Base-by-base conservation (phyloP, 2,113 vertebrate species). In the Lampris megalopsis region DNA sequence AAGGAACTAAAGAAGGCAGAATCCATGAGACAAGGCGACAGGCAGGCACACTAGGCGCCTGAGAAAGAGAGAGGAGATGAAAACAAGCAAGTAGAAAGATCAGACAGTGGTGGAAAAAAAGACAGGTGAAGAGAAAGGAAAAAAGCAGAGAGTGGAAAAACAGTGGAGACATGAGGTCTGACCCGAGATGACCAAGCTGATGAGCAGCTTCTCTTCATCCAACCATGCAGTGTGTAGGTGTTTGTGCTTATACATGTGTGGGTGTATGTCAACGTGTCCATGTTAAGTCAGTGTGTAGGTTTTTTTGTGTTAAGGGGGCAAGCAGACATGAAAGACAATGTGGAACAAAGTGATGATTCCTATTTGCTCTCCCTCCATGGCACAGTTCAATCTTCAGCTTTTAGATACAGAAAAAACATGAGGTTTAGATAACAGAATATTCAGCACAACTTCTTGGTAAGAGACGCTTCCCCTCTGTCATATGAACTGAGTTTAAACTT, bases 301-400 rank as follows among this genome's bases (percentile, higher is more conserved):
- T 59, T 54, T 24, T 65, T 47, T 62, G 59, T n/a, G 11, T 43
- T 4, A 5, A 24, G 40, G 1, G 62, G 11, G 43, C 36, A 9
- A 10, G 58, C 7, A n/a, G 62, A 35, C 62, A 48, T 62, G 24
- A 81, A 79, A 85, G 41, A 63, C 78, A 68, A 74, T 6, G n/a
- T 59, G 66, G 79, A 86, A 89, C 83, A 87, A 87, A 75, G 81
- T 74, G 77, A 85, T 74, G 73, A 77, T 76, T 86, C 75, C 75
- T 57, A 53, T 71, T 86, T 82, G 8, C 69, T 58, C 47, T 57
- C 45, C 71, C 24, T 81, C 68, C 72, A 66, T 5, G 63, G 70
- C 72, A n/a, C 67, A 81, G 74, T 79, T 80, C 80, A 89, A 81
- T 86, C 82, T 76, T 24, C 66, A 81, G 71, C 24, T 80, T 59